Conservation (phyloP, 2,888 invertebrate species). For the Rhagonycha lutea region DNA sequence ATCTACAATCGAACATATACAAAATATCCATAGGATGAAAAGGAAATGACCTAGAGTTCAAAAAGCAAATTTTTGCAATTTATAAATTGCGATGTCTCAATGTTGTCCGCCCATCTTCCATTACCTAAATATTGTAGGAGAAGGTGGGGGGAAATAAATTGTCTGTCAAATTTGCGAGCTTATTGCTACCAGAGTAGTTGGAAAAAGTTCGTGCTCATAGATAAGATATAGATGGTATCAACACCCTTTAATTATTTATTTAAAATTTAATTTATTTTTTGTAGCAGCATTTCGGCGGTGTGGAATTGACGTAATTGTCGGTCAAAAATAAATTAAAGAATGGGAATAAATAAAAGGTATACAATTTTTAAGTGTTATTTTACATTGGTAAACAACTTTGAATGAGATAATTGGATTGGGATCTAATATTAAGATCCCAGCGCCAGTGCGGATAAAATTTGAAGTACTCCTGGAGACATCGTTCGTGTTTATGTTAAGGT, state of each 20-base stretch:
- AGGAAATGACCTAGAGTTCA: too few relatives aligned
- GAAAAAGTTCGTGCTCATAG: not conserved
- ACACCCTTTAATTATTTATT: not conserved
- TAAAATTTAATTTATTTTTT: not conserved
- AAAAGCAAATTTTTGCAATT: too few relatives aligned
- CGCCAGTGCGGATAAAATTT: too few relatives aligned
- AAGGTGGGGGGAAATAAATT: not conserved
- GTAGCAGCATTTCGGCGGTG: not conserved
- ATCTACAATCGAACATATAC: too few relatives aligned
- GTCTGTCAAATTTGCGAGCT: not conserved
- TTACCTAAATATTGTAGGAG: too few relatives aligned
- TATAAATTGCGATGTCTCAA: too few relatives aligned
- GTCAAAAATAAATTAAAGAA: not conserved
- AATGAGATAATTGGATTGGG: not conserved
- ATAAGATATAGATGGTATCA: not conserved
- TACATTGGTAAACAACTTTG: not conserved
- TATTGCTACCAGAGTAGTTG: not conserved
- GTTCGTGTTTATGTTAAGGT: too few relatives aligned
- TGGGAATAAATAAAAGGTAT: not conserved
- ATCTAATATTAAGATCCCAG: too few relatives aligned
- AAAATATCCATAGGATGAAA: too few relatives aligned
- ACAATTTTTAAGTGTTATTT: not conserved
- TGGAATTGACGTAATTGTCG: not conserved
- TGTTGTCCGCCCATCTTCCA: too few relatives aligned
- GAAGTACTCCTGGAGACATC: too few relatives aligned